A percentile compares a stretch with the other conserved stretches of the same genome.
These are phyloP conservation scores for Hiodon alosoides DNA, from an alignment of 2,113 vertebrate species.

Conservation along the genomic window DNA sequence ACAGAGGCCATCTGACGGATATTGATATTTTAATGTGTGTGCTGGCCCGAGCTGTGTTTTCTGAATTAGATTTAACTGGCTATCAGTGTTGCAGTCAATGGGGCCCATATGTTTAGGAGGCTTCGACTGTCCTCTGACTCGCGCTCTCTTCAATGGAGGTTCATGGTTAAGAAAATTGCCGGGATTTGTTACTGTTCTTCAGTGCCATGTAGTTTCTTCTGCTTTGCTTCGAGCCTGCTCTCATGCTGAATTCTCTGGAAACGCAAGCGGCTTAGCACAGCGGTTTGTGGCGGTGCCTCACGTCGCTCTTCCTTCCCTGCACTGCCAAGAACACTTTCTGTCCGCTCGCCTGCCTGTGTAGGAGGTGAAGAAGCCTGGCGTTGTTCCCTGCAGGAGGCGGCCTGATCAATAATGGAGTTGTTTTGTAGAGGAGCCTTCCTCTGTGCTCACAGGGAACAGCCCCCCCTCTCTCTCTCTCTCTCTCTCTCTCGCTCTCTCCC, in stretches of 20 bases:
- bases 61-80: slow-evolving; percentile 9
- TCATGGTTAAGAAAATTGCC: not conserved
- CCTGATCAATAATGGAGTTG: slow-evolving; percentile 65
- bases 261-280: not conserved
- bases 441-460: slow-evolving; percentile 32
- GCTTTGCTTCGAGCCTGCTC: not conserved
- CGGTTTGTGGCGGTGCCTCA: not conserved
- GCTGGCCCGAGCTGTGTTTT: slow-evolving; percentile 1
- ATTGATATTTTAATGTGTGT: slow-evolving; percentile 22
- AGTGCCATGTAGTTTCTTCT: not conserved
- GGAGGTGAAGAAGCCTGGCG: slow-evolving; percentile 27
- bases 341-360: slow-evolving; percentile 29
- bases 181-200: not conserved
- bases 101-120: slow-evolving; percentile 8
- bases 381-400: slow-evolving; percentile 40
- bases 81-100: slow-evolving; percentile 20
- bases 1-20: slow-evolving; percentile 14
- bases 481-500: slow-evolving; percentile 21
- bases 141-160: not conserved
- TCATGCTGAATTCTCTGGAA: not conserved
- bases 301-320: not conserved
- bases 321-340: slow-evolving; percentile 6
- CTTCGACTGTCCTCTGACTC: not conserved
- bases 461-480: slow-evolving; percentile 31
- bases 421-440: slow-evolving; percentile 48